These are phyloP conservation scores for Cryptocephalus primarius DNA, from an alignment of 2,888 invertebrate genomes.

Conservation along the genomic window DNA sequence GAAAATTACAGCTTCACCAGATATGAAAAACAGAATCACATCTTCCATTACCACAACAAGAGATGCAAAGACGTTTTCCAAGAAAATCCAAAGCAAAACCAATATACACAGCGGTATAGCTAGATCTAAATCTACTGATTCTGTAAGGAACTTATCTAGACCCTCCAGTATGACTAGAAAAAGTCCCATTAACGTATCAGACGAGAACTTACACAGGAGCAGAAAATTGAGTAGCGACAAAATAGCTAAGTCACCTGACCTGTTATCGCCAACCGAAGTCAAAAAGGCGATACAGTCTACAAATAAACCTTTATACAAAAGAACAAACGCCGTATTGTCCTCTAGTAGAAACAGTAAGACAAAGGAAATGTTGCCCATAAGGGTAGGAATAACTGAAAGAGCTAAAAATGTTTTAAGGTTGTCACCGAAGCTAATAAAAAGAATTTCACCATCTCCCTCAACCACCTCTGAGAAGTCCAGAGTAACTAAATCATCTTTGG, in stretches of 20 bases:
- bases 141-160: conserved; percentile 9
- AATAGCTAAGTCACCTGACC: conserved; percentile 41
- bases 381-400: conserved; percentile 33
- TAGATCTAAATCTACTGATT: conserved; percentile 14
- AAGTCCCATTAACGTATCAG: conserved; percentile 12
- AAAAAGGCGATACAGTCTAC: conserved; percentile 34
- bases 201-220: conserved; percentile 12
- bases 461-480: conserved; percentile 20
- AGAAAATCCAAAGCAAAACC: conserved; percentile 35
- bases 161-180: conserved; percentile 5
- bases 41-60: conserved; percentile 31
- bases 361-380: conserved; percentile 31
- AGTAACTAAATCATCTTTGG: conserved; percentile 23
- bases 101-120: conserved; percentile 9
- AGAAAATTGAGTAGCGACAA: conserved; percentile 46
- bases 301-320: conserved; percentile 34
- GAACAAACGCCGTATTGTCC: conserved; percentile 32
- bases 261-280: conserved; percentile 49
- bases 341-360: conserved; percentile 26
- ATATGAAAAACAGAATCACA: conserved; percentile 32
- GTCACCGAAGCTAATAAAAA: conserved; percentile 14
- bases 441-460: conserved; percentile 19
- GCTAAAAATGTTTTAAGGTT: conserved; percentile 23
- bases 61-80: conserved; percentile 32
- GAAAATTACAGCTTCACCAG: conserved; percentile 26